These are phyloP conservation scores for Procambarus virginalis DNA, from an alignment of 1,140 invertebrate genomes.

Conservation along the genomic window DNA sequence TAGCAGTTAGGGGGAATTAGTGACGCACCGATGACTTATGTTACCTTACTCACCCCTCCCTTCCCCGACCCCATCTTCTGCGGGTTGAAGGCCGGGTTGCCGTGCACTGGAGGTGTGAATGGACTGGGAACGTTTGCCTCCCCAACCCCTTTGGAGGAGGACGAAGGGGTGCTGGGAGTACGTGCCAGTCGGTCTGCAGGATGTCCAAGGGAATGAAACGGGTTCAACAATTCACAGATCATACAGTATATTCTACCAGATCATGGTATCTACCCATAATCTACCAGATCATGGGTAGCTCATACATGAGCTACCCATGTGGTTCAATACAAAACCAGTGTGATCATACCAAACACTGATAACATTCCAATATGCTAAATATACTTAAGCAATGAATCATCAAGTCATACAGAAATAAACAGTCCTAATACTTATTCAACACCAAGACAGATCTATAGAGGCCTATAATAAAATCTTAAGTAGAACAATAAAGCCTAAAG, in stretches of 20 bases:
- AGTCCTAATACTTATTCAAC: too few species aligned
- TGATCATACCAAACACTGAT: not conserved
- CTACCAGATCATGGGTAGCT: too few species aligned
- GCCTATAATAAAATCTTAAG: too few species aligned
- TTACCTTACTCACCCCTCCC: constrained; percentile 79
- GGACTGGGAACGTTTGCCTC: constrained; percentile 80
- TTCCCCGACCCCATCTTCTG: constrained; percentile 91
- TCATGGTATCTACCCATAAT: too few species aligned
- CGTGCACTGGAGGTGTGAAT: constrained; percentile 90
- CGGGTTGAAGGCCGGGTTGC: constrained; percentile 93
- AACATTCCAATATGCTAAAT: not conserved
- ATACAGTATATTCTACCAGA: not conserved
- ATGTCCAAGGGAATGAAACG: not conserved
- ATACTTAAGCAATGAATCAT: not conserved
- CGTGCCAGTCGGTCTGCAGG: constrained; percentile 53
- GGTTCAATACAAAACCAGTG: not conserved
- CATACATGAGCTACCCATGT: too few species aligned
- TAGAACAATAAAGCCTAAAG: too few species aligned
- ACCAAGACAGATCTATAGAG: too few species aligned
- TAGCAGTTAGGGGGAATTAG: not conserved
- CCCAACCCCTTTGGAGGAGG: constrained; percentile 72
- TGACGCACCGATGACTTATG: constrained; percentile 50
- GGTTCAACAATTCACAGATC: not conserved
- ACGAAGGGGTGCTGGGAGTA: constrained; percentile 34
- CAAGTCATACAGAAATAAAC: not conserved